Conservation (phyloP, 1,140 invertebrate species). For the Episyrphus balteatus region DNA sequence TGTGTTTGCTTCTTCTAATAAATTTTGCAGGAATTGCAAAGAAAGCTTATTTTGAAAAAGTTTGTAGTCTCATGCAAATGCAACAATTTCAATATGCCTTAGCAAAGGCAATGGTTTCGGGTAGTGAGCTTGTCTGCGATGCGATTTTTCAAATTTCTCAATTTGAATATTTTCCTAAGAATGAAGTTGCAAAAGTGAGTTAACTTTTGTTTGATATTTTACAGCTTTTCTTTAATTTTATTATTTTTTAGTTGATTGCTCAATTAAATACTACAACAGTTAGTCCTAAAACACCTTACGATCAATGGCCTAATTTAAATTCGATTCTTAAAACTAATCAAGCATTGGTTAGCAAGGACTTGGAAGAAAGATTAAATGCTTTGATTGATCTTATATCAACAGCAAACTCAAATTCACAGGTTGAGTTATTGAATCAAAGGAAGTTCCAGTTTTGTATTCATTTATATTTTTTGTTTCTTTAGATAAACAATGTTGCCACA, state of each 20-base stretch:
- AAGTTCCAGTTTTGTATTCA: neutral
- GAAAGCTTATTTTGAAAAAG: conserved; percentile 31
- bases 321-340: conserved; percentile 25
- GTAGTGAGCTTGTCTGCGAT: conserved; percentile 15
- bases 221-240: neutral
- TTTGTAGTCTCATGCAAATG: conserved; percentile 19
- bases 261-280: conserved; percentile 8
- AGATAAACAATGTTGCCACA: conserved; percentile 22
- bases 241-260: conserved; percentile 15
- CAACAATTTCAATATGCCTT: conserved; percentile 25
- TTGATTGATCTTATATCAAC: conserved; percentile 20
- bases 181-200: conserved; percentile 25
- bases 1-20: conserved; percentile 25
- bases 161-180: conserved; percentile 26
- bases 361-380: conserved; percentile 21
- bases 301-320: conserved; percentile 29
- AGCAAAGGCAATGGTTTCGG: conserved; percentile 22
- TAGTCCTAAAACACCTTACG: conserved; percentile 6
- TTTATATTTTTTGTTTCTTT: too few species aligned
- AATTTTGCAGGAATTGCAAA: conserved; percentile 30
- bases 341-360: conserved; percentile 25
- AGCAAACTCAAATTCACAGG: conserved; percentile 11
- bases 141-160: conserved; percentile 29
- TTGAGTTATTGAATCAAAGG: neutral
- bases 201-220: neutral